Evolutionary conservation across 1,140 invertebrate species (phyloP).

Genomic region (Coboldia fuscipes): DNA sequence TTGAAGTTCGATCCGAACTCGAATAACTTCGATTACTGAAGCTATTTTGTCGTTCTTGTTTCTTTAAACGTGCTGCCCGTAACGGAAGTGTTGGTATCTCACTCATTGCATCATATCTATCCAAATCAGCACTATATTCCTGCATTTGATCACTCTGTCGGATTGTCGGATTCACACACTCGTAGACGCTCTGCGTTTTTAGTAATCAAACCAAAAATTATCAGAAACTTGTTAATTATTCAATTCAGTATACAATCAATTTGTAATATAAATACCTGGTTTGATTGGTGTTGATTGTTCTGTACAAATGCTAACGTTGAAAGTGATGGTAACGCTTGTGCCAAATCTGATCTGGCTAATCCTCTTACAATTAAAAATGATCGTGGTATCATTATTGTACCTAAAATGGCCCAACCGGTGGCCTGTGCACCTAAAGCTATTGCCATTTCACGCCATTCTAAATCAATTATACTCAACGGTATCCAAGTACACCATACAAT

Average conservation of each 20-base stretch:
- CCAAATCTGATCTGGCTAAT: slow-evolving; percentile 26
- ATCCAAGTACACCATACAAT: slow-evolving; percentile 30
- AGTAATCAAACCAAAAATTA: slow-evolving; percentile 1
- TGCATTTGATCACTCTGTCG: slow-evolving; percentile 12
- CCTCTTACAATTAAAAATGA: slow-evolving; percentile 33
- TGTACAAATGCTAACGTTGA: slow-evolving; percentile 20
- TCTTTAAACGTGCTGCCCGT: slow-evolving; percentile 10
- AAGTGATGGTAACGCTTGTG: slow-evolving; percentile 24
- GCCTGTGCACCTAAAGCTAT: slow-evolving; percentile 31
- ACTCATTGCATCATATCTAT: slow-evolving; percentile 12
- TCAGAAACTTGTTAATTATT: background rate
- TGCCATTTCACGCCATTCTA: slow-evolving; percentile 28
- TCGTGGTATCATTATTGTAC: slow-evolving; percentile 33
- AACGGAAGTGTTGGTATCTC: slow-evolving; percentile 20
- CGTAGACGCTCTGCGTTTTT: slow-evolving; percentile 15
- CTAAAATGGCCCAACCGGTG: slow-evolving; percentile 27
- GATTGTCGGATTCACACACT: slow-evolving; percentile 21
- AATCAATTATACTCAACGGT: slow-evolving; percentile 22
- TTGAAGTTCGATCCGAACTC: too few species aligned
- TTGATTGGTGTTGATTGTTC: slow-evolving; percentile 20
- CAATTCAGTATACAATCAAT: background rate
- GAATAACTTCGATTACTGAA: too few species aligned
- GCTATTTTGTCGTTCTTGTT: slow-evolving; percentile 15
- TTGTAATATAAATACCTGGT: slow-evolving; percentile 10
- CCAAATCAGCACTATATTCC: slow-evolving; percentile 7